phyloP scores from a whole-genome alignment of 2,888 invertebrate genomes.

The Belgica antarctica region DNA sequence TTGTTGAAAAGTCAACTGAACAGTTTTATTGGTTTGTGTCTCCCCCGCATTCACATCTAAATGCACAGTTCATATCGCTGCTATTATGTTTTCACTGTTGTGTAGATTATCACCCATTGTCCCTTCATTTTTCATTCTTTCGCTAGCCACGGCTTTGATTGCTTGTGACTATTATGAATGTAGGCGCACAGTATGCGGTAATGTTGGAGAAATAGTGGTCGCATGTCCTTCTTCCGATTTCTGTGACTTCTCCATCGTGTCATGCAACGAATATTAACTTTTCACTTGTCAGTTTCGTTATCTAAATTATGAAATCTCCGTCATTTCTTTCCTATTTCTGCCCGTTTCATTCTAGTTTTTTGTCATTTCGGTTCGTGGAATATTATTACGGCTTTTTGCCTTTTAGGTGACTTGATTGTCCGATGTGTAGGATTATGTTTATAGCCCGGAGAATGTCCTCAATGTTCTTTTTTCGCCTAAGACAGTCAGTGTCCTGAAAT shows the following conservation, averaged over 20 bases:
- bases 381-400: background rate
- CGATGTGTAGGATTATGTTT: conserved; percentile 6
- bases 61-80: conserved; percentile 20
- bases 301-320: conserved; percentile 44
- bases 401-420: too few relatives aligned
- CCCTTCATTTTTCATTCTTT: conserved; percentile 28
- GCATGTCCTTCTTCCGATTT: conserved; percentile 39
- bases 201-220: conserved; percentile 37
- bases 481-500: conserved; percentile 43
- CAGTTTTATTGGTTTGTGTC: conserved; percentile 23
- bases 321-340: conserved; percentile 12
- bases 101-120: conserved; percentile 39
- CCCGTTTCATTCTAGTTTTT: conserved; percentile 37
- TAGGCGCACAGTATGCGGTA: conserved; percentile 39
- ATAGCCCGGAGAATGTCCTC: conserved; percentile 6
- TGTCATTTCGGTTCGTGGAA: conserved; percentile 32
- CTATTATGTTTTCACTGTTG: conserved; percentile 25
- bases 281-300: conserved; percentile 44
- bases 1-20: conserved; percentile 7
- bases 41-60: conserved; percentile 24
- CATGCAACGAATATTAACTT: conserved; percentile 44
- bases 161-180: conserved; percentile 20
- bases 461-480: conserved; percentile 17
- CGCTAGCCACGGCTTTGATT: conserved; percentile 14
- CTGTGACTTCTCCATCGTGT: conserved; percentile 28